Base-by-base conservation (phyloP, 2,797 vertebrate species). In the Spheniscus humboldti region DNA sequence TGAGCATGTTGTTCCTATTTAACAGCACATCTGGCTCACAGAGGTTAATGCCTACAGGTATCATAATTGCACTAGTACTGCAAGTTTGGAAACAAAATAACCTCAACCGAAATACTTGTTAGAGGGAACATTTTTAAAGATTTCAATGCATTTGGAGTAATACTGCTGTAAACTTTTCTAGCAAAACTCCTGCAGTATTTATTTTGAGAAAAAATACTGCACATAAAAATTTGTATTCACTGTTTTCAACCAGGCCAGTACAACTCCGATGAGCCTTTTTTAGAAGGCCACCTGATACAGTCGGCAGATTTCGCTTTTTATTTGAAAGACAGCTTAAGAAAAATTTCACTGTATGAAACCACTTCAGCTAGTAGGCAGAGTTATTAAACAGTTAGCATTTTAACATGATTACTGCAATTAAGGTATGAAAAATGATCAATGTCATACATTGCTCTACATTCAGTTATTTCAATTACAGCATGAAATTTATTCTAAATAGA, bases 301-400 rank as follows among this genome's bases (percentile, higher is more conserved):
- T 3, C 6, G 35, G 18, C 39, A 93, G 43, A 62, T 69, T n/a
- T 45, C 3, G 4, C 14, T 85, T 73, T 77, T 73, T 63, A 37
- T 69, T 73, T 89, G 33, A 84, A 88, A 93, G 52, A 35, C 43
- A 86, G 5, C 1, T 72, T 41, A 74, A 89, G 53, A 75, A 22
- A 64, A 88, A 68, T 77, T 68, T 60, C 23, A 50, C 22, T 8
- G 11, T n/a, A 62, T 67, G 31, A 86, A 93, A 92, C 14, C 67
- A 84, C 71, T 67, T 88, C 9, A 85, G 33, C 18, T 67, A 67
- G n/a, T 22, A 89, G 55, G 52, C 25, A 81, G 74, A 82, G 31
- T 35, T 81, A 88, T 71, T 92, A 89, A 91, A 79, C 27, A 94
- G 72, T 62, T 50, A 45, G 55, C 53, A 73, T 82, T 94, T 96